Percentiles rank a stretch among this genome's conserved stretches.
phyloP scores from a whole-genome alignment of 2,113 vertebrate species.

The Oryctolagus cuniculus region DNA sequence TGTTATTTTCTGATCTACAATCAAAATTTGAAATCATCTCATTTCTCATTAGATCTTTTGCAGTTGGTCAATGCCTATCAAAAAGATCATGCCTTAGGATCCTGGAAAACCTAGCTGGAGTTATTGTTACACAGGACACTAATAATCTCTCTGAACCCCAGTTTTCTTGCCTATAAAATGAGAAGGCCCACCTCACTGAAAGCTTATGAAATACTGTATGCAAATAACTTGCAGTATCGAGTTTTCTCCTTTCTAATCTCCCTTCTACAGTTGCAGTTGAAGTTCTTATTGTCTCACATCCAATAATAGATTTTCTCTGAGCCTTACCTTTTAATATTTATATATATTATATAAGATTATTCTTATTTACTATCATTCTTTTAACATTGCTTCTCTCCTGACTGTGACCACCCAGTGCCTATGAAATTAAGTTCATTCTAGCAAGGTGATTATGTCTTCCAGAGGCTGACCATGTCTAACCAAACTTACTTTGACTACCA shows the following conservation, averaged over 20 bases:
- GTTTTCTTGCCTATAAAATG: too few relatives aligned
- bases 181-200: neutral
- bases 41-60: neutral
- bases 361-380: neutral
- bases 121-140: neutral
- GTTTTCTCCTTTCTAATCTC: neutral
- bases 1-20: neutral
- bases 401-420: neutral
- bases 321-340: neutral
- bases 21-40: slow-evolving; percentile 3
- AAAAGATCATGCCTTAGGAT: neutral
- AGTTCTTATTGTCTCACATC: neutral
- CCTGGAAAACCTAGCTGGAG: neutral
- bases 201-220: neutral
- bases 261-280: neutral
- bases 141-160: neutral
- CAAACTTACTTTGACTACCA: neutral
- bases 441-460: neutral
- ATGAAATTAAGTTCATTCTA: neutral
- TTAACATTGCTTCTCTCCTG: neutral
- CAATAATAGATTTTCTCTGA: neutral
- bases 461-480: neutral
- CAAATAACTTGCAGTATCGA: neutral
- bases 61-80: neutral
- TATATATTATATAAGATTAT: neutral